Evolutionary conservation across 2,113 vertebrate genomes (phyloP).

Genomic region (Sylvia atricapilla): DNA sequence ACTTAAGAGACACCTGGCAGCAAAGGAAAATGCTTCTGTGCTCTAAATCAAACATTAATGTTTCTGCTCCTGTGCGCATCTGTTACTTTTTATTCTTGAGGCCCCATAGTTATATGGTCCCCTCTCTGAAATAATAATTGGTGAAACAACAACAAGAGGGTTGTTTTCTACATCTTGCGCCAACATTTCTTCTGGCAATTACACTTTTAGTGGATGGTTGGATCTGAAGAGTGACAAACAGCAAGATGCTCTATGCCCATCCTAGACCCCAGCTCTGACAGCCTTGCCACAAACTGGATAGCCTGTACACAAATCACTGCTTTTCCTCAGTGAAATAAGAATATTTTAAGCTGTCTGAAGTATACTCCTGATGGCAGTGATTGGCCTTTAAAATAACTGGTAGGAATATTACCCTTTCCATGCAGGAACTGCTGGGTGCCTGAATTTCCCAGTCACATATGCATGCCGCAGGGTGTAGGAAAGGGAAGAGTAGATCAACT

Average conservation of each 20-base stretch:
- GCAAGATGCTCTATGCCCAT: background rate
- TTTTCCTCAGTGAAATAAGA: background rate
- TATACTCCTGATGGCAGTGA: background rate
- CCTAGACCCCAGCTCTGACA: background rate
- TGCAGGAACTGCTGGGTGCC: background rate
- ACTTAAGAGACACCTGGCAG: conserved; percentile 48
- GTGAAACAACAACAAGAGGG: background rate
- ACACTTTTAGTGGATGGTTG: background rate
- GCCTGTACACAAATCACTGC: background rate
- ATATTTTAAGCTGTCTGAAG: background rate
- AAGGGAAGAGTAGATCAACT: background rate
- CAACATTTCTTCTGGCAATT: background rate
- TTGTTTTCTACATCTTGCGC: background rate
- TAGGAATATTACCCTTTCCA: background rate
- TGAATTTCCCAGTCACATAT: background rate
- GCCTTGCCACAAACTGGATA: background rate
- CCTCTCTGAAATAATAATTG: background rate
- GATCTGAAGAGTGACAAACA: background rate
- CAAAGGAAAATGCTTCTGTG: conserved; percentile 22
- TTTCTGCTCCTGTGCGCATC: conserved; percentile 15
- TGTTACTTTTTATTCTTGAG: background rate
- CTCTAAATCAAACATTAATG: conserved; percentile 21
- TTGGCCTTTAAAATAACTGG: background rate
- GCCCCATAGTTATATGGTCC: background rate
- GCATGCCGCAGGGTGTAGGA: background rate